These are phyloP conservation scores for Acronicta aceris DNA, from an alignment of 2,888 invertebrate species.

Conservation along the genomic window DNA sequence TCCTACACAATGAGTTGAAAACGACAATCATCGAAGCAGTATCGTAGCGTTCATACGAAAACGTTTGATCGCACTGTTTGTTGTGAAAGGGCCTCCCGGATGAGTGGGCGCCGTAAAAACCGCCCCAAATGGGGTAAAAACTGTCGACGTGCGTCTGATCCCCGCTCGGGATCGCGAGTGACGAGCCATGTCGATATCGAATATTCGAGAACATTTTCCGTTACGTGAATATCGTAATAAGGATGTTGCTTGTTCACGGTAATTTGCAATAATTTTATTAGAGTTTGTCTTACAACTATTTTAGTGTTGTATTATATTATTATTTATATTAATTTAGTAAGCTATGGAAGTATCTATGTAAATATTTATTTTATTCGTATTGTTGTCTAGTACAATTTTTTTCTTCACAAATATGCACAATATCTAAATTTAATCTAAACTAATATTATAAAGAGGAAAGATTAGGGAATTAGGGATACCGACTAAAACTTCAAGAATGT, in stretches of 20 bases:
- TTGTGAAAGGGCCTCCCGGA: constrained; percentile 52
- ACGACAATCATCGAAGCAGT: constrained; percentile 26
- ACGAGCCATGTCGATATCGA: constrained; percentile 59
- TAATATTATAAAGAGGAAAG: no score
- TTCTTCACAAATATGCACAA: no score
- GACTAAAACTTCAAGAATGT: no score
- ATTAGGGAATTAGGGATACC: no score
- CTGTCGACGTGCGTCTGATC: constrained; percentile 76
- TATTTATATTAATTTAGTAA: background rate
- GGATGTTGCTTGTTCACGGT: constrained; percentile 7
- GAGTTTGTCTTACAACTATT: background rate
- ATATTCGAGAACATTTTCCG: constrained; percentile 24
- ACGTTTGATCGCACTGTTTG: constrained; percentile 55
- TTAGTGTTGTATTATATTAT: background rate
- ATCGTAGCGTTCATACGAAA: constrained; percentile 37
- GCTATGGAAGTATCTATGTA: background rate
- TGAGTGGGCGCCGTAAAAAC: constrained; percentile 74
- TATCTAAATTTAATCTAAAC: no score
- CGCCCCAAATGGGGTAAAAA: constrained; percentile 79
- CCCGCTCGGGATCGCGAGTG: constrained; percentile 50
- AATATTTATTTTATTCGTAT: background rate
- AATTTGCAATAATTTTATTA: no score
- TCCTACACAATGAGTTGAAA: constrained; percentile 17
- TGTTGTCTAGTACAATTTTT: no score
- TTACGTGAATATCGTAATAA: constrained; percentile 33